Conservation (phyloP, 2,113 vertebrate species). For the Calidris pugnax region DNA sequence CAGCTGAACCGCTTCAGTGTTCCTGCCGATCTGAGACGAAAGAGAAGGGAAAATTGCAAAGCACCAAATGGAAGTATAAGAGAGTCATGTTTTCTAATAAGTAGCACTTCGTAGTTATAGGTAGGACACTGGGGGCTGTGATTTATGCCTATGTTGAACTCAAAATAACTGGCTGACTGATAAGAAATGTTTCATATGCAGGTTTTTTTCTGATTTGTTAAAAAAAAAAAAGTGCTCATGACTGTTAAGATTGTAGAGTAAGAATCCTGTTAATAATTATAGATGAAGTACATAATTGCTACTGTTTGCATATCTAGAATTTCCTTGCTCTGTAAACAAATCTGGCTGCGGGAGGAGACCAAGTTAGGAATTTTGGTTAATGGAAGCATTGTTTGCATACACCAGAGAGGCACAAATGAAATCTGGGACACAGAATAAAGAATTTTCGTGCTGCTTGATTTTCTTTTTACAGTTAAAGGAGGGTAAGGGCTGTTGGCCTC, state of each 20-base stretch:
- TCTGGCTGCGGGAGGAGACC: background rate
- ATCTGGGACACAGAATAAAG: background rate
- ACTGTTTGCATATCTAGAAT: background rate
- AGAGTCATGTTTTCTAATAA: background rate
- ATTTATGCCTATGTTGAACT: background rate
- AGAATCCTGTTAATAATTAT: background rate
- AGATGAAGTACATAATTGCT: background rate
- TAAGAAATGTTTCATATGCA: background rate
- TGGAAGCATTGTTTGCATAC: background rate
- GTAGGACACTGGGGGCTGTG: background rate
- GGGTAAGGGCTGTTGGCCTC: slow-evolving; percentile 9
- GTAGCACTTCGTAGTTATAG: background rate
- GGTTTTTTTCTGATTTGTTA: background rate
- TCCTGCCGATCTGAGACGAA: background rate
- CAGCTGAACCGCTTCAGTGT: background rate
- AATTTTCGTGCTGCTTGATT: slow-evolving; percentile 15
- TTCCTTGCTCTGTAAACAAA: background rate
- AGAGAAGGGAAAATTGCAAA: background rate
- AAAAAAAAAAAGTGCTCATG: background rate
- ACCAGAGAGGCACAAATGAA: background rate
- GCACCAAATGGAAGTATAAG: background rate
- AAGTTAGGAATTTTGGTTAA: background rate
- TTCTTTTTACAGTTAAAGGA: background rate
- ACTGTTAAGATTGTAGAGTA: background rate
- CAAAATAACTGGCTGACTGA: background rate